A percentile compares a stretch with the other conserved stretches of the same genome.
Conservation (phyloP, 2,797 vertebrate genomes). For the Fundulus diaphanus region DNA sequence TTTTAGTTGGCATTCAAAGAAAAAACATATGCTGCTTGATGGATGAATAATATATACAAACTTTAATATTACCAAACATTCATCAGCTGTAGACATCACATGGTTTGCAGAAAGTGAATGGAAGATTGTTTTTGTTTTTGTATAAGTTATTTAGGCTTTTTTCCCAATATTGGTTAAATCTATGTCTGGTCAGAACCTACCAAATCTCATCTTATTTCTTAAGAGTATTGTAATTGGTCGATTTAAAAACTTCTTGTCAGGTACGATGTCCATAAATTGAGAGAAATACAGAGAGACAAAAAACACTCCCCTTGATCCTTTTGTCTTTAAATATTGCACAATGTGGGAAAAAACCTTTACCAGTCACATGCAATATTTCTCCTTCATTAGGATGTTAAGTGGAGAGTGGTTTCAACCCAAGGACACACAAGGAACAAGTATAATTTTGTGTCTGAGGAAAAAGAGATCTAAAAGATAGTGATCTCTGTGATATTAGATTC, state of each 20-base stretch:
- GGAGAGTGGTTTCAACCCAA: conserved; percentile 24
- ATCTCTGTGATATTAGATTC: conserved; percentile 46
- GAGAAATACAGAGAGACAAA: conserved; percentile 41
- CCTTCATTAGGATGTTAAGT: conserved; percentile 58
- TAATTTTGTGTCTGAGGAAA: conserved; percentile 44
- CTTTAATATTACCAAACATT: conserved; percentile 47
- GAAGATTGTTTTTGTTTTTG: conserved; percentile 7
- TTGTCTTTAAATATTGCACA: conserved; percentile 61
- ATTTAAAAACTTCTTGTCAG: conserved; percentile 51
- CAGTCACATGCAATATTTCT: conserved; percentile 69
- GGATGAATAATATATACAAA: conserved; percentile 30
- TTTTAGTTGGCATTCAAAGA: conserved; percentile 44
- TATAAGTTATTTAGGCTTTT: conserved; percentile 9
- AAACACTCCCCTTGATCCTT: conserved; percentile 29
- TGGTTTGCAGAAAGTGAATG: conserved; percentile 11
- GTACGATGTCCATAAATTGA: conserved; percentile 56
- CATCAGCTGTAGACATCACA: conserved; percentile 25
- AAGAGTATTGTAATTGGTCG: conserved; percentile 41
- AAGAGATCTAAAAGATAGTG: conserved; percentile 25
- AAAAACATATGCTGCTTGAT: conserved; percentile 34
- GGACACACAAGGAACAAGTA: conserved; percentile 34
- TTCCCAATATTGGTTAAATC: not conserved
- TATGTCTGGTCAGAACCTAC: conserved; percentile 26
- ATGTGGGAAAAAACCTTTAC: conserved; percentile 58
- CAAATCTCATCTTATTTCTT: conserved; percentile 15